phyloP scores from a whole-genome alignment of 2,113 vertebrate species.

The Maccullochella peelii region DNA sequence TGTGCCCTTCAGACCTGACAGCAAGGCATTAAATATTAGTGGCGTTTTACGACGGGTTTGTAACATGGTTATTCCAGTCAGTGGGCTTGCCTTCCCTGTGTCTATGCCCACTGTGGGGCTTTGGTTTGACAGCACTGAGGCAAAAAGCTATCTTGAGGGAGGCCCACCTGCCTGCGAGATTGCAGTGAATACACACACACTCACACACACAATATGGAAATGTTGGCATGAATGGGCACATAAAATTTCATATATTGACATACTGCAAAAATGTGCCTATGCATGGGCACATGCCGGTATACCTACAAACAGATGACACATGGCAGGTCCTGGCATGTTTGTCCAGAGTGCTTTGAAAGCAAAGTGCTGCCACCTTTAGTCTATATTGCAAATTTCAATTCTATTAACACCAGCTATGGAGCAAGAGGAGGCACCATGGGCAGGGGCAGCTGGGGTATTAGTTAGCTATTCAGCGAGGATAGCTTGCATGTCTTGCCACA shows the following conservation, averaged over 20 bases:
- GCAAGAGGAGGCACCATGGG: constrained; percentile 11
- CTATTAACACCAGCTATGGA: constrained; percentile 56
- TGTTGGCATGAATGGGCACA: constrained; percentile 15
- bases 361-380: constrained; percentile 27
- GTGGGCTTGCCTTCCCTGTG: constrained; percentile 52
- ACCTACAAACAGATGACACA: background rate
- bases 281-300: background rate
- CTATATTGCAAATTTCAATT: constrained; percentile 38
- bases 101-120: constrained; percentile 48
- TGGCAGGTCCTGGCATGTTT: constrained; percentile 15
- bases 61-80: constrained; percentile 78
- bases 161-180: constrained; percentile 18
- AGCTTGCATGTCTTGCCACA: constrained; percentile 44
- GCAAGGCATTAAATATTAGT: constrained; percentile 78
- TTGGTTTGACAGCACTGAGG: constrained; percentile 54
- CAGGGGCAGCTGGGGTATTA: constrained; percentile 37
- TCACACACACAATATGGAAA: constrained; percentile 10
- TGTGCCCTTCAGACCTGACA: constrained; percentile 74
- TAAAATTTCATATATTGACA: constrained; percentile 1
- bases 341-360: constrained; percentile 27
- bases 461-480: constrained; percentile 53
- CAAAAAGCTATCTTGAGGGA: constrained; percentile 46
- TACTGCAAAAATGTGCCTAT: background rate
- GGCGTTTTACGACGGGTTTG: constrained; percentile 71
- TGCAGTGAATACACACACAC: constrained; percentile 7